phyloP scores from a whole-genome alignment of 2,113 vertebrate genomes.

The Ia io region DNA sequence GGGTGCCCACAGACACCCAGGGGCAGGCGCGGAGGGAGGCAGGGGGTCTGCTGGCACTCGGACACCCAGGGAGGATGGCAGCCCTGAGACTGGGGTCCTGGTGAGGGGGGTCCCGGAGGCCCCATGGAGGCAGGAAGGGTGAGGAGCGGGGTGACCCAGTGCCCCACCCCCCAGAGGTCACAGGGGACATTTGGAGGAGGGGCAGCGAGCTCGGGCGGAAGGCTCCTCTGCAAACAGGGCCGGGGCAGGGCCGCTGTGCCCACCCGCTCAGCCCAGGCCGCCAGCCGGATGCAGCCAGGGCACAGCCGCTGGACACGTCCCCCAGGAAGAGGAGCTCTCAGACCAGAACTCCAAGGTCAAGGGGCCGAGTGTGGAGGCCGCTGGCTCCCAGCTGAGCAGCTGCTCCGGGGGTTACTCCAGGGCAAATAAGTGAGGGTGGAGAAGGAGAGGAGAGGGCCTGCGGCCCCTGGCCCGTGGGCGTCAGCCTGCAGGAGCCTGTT shows the following conservation, averaged over 20 bases:
- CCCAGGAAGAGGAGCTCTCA: neutral
- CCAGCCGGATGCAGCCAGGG: fast-evolving
- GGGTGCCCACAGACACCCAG: neutral
- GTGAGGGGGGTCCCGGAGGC: neutral
- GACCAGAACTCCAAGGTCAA: neutral
- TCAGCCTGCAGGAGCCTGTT: neutral
- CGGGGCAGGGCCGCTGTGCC: neutral
- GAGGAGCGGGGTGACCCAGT: neutral
- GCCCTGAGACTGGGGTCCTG: neutral
- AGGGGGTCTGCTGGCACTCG: too few relatives aligned
- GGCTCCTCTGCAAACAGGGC: neutral
- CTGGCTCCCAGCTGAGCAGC: neutral
- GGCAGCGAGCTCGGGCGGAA: neutral
- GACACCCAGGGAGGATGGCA: neutral
- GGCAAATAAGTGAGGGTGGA: neutral
- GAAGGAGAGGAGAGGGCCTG: neutral
- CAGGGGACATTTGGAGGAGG: neutral
- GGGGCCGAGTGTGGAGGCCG: conserved; percentile 28
- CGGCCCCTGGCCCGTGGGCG: neutral
- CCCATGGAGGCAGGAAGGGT: neutral
- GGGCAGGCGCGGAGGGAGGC: fast-evolving
- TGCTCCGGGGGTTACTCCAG: conserved; percentile 14
- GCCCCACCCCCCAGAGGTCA: neutral
- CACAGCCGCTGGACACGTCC: fast-evolving
- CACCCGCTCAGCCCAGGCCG: fast-evolving